Evolutionary conservation across 1,140 invertebrate species (phyloP).

Genomic region (Trialeurodes vaporariorum): DNA sequence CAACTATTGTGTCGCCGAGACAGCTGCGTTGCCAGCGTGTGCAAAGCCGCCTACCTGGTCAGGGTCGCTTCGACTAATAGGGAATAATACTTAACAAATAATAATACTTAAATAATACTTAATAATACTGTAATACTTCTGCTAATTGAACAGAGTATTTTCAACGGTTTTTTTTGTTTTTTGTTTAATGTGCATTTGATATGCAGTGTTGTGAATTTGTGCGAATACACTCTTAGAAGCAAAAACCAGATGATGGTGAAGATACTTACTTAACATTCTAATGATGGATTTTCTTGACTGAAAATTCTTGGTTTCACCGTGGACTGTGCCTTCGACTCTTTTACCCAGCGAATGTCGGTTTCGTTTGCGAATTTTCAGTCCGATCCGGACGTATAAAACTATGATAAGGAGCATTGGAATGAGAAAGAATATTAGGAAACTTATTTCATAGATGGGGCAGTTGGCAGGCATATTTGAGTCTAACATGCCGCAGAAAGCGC

Average conservation of each 20-base stretch:
- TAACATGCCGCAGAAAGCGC: slow-evolving; percentile 64
- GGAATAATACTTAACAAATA: no score
- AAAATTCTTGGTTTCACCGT: slow-evolving; percentile 49
- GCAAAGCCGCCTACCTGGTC: no score
- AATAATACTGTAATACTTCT: no score
- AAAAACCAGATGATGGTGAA: slow-evolving; percentile 4
- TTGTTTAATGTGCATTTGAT: no score
- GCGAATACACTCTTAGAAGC: no score
- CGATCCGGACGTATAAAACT: slow-evolving; percentile 65
- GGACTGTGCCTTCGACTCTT: slow-evolving; percentile 47
- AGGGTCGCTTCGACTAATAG: no score
- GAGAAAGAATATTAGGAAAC: slow-evolving; percentile 68
- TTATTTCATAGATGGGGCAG: slow-evolving; percentile 63
- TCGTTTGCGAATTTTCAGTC: slow-evolving; percentile 46
- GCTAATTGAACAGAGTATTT: no score
- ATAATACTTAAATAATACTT: no score
- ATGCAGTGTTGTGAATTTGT: no score
- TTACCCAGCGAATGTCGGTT: slow-evolving; percentile 36
- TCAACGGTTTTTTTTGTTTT: no score
- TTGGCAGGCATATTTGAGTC: slow-evolving; percentile 40
- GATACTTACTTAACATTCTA: slow-evolving; percentile 62
- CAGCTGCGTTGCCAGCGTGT: no score
- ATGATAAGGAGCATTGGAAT: slow-evolving; percentile 67
- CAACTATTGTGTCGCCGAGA: no score
- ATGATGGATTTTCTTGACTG: slow-evolving; percentile 62